Evolutionary conservation across 2,113 vertebrate genomes (phyloP).

Genomic region (Aspiorhynchus laticeps): DNA sequence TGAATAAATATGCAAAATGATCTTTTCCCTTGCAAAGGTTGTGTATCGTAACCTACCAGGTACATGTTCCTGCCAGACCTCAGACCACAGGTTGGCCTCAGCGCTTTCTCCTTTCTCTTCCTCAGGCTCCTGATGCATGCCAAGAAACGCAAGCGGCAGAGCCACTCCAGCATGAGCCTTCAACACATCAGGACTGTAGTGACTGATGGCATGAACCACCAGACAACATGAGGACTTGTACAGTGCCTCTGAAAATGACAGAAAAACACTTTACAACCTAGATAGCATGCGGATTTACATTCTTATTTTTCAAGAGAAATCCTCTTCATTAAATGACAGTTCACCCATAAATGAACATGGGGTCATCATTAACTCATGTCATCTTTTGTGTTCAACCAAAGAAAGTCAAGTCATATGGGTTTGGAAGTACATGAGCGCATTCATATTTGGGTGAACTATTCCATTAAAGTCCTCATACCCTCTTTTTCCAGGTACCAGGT

Average conservation of each 20-base stretch:
- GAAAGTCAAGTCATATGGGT: neutral
- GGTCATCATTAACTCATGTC: neutral
- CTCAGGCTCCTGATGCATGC: slow-evolving; percentile 92
- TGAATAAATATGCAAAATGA: neutral
- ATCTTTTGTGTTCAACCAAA: neutral
- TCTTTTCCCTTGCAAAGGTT: neutral
- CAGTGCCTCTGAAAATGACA: slow-evolving; percentile 77
- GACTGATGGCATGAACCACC: slow-evolving; percentile 90
- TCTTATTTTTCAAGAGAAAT: neutral
- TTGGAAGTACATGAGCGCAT: neutral
- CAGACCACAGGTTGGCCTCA: slow-evolving; percentile 85
- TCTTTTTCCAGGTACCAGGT: slow-evolving; percentile 98
- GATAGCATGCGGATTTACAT: neutral
- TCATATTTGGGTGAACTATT: neutral
- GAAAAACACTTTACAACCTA: neutral
- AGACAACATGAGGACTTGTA: slow-evolving; percentile 88
- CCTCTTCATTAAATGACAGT: neutral
- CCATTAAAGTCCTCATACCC: slow-evolving; percentile 70
- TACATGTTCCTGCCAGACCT: slow-evolving; percentile 98
- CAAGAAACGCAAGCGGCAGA: slow-evolving; percentile 92
- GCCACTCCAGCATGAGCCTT: slow-evolving; percentile 89
- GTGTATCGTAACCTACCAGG: slow-evolving; percentile 79
- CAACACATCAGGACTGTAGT: slow-evolving; percentile 93
- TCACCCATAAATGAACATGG: neutral
- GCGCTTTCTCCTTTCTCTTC: slow-evolving; percentile 89